Percentiles rank a stretch among this genome's conserved stretches.
Conservation (phyloP, 2,113 vertebrate species). For the Macquaria ambigua region DNA sequence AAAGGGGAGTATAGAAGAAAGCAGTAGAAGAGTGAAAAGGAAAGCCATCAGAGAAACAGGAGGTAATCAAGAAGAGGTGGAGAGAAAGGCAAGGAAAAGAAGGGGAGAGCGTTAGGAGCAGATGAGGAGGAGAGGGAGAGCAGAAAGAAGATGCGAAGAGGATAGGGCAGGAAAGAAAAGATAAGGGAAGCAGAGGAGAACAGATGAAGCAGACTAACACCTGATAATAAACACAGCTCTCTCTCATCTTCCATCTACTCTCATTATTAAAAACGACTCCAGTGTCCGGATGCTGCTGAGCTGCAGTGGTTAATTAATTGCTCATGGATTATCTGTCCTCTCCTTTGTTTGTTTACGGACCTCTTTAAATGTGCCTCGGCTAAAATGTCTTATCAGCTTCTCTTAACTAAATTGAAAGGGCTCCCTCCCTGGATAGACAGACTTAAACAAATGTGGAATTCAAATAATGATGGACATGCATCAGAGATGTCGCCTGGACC, state of each 20-base stretch:
- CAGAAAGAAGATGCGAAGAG: neutral
- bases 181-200: neutral
- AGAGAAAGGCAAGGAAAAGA: neutral
- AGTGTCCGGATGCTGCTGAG: slow-evolving; percentile 58
- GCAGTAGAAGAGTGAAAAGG: neutral
- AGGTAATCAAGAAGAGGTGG: neutral
- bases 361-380: slow-evolving; percentile 69
- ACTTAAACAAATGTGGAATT: slow-evolving; percentile 59
- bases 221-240: slow-evolving; percentile 44
- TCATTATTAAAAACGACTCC: slow-evolving; percentile 76
- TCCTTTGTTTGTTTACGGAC: slow-evolving; percentile 80
- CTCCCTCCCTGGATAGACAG: slow-evolving; percentile 40
- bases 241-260: slow-evolving; percentile 62
- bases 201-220: slow-evolving; percentile 17
- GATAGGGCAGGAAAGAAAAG: neutral
- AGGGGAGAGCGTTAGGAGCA: neutral
- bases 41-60: neutral
- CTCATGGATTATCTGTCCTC: slow-evolving; percentile 84
- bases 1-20: neutral
- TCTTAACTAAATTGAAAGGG: slow-evolving; percentile 79
- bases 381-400: slow-evolving; percentile 75
- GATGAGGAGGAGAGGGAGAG: neutral
- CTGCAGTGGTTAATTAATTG: slow-evolving; percentile 78
- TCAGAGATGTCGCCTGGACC: slow-evolving; percentile 39
- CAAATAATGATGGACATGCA: slow-evolving; percentile 55